Evolutionary conservation across 1,140 invertebrate genomes (phyloP).

Genomic region (Heliothis virescens): DNA sequence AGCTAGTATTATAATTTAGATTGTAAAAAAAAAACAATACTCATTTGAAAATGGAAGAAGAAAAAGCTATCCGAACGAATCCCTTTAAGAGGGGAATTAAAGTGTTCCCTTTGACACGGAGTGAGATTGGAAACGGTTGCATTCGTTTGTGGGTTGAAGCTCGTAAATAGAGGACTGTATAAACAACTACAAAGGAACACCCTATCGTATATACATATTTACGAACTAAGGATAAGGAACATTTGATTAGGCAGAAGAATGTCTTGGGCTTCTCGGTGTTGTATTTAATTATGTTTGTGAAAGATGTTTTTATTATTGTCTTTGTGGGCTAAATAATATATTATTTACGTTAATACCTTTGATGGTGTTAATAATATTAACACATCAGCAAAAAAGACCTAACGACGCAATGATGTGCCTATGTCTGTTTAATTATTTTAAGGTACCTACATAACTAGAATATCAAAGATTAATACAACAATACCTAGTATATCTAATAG

Average conservation of each 20-base stretch:
- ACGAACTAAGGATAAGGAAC: background rate
- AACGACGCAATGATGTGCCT: too few relatives aligned
- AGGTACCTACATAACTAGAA: too few relatives aligned
- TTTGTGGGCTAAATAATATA: too few relatives aligned
- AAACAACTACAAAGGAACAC: constrained; percentile 12
- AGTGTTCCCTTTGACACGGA: constrained; percentile 49
- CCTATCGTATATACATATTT: constrained; percentile 4
- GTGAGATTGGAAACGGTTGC: constrained; percentile 44
- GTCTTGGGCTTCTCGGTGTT: background rate
- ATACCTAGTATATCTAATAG: too few relatives aligned
- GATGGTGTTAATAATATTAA: too few relatives aligned
- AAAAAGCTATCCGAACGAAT: constrained; percentile 43
- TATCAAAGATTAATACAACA: too few relatives aligned
- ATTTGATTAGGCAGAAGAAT: background rate
- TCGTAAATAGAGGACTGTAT: constrained; percentile 34
- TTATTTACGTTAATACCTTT: too few relatives aligned
- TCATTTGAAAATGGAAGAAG: constrained; percentile 40
- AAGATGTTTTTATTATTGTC: background rate
- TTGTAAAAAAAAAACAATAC: constrained; percentile 12
- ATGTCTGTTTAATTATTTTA: too few relatives aligned
- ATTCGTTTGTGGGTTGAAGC: constrained; percentile 20
- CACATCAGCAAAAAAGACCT: too few relatives aligned
- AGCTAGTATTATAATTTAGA: background rate
- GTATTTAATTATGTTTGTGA: background rate
- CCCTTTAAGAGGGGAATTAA: constrained; percentile 51